These are phyloP conservation scores for Caerostris darwini DNA, from an alignment of 1,140 invertebrate species.

Conservation along the genomic window DNA sequence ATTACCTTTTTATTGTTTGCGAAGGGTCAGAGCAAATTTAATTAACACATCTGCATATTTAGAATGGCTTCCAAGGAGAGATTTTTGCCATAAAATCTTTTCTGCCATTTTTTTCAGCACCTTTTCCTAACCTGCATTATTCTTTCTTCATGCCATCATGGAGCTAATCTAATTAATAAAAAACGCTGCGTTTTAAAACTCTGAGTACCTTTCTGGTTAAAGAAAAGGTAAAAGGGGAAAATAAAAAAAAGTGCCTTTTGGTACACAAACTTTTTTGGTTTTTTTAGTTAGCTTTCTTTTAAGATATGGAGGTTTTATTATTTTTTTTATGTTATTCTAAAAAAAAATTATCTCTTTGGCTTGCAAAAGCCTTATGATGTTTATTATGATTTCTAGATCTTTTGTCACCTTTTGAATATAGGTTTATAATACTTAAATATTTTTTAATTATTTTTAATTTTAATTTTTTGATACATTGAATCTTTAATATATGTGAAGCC, in stretches of 20 bases:
- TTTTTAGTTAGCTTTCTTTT: background rate
- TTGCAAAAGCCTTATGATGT: too few relatives aligned
- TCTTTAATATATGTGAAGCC: too few relatives aligned
- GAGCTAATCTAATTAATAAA: constrained; percentile 34
- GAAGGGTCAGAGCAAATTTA: constrained; percentile 5
- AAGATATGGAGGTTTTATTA: background rate
- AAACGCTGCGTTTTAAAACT: background rate
- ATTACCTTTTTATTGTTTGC: constrained; percentile 33
- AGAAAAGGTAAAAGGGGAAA: background rate
- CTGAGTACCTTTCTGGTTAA: background rate
- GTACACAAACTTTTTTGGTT: background rate
- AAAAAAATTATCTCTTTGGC: too few relatives aligned
- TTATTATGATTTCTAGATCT: too few relatives aligned
- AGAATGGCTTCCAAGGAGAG: background rate
- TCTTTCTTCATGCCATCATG: background rate
- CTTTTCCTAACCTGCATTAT: background rate
- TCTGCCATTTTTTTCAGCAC: background rate
- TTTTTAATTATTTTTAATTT: too few relatives aligned
- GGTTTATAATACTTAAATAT: too few relatives aligned
- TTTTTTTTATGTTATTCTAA: background rate
- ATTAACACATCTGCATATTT: constrained; percentile 36
- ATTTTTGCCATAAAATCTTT: constrained; percentile 4
- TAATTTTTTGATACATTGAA: too few relatives aligned
- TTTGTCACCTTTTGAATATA: too few relatives aligned
- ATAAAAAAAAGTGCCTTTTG: background rate